Evolutionary conservation across 2,113 vertebrate species (phyloP).

Genomic region (Tauraco erythrolophus): DNA sequence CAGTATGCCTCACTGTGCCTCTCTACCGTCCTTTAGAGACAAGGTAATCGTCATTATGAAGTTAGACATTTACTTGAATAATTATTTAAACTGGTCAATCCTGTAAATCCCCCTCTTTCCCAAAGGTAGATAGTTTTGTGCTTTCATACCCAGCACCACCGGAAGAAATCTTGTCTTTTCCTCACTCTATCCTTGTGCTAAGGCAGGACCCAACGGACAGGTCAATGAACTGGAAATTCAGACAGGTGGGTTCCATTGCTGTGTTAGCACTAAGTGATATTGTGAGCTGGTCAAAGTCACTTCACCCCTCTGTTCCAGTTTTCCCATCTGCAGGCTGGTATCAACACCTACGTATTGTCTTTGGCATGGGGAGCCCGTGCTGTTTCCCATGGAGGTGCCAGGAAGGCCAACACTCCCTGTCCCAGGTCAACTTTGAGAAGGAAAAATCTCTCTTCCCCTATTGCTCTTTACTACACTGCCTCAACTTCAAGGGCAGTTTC

Average conservation of each 20-base stretch:
- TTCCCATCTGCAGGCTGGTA: background rate
- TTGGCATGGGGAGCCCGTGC: background rate
- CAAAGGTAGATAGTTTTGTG: background rate
- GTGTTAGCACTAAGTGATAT: background rate
- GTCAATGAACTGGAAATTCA: background rate
- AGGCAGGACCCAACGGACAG: background rate
- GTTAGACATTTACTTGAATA: background rate
- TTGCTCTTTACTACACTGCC: background rate
- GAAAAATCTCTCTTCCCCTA: background rate
- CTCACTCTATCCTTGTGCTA: background rate
- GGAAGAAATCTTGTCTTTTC: background rate
- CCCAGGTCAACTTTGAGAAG: background rate
- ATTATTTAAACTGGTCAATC: background rate
- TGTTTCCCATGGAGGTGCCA: background rate
- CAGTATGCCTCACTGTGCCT: background rate
- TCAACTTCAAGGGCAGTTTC: background rate
- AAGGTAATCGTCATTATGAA: background rate
- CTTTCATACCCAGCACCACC: background rate
- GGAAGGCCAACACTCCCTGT: background rate
- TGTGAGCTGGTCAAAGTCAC: background rate
- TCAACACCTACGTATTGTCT: background rate
- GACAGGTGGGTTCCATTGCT: rapidly evolving
- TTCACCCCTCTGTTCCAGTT: background rate
- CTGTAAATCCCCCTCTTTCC: background rate
- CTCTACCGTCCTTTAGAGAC: background rate